These are phyloP conservation scores for Cichladusa arquata DNA, from an alignment of 2,113 vertebrate genomes.

Conservation along the genomic window DNA sequence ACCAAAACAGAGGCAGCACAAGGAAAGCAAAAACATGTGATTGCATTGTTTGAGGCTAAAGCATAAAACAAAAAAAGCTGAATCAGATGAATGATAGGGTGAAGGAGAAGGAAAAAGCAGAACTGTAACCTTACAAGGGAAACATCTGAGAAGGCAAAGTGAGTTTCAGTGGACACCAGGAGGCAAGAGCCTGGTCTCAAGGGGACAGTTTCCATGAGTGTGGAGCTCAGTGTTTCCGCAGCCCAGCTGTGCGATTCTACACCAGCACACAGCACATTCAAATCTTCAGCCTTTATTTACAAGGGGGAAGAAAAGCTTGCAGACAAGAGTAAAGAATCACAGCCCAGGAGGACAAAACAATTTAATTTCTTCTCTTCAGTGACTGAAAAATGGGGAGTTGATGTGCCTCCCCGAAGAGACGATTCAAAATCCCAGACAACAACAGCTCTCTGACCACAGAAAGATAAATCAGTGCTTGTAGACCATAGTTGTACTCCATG, in stretches of 20 bases:
- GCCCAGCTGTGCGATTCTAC: background rate
- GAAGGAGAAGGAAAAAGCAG: background rate
- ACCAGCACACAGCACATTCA: background rate
- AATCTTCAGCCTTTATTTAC: background rate
- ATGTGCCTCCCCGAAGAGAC: background rate
- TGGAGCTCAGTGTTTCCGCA: rapidly evolving
- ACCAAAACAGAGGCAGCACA: background rate
- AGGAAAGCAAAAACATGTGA: background rate
- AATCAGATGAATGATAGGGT: background rate
- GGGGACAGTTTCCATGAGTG: background rate
- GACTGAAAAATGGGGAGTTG: background rate
- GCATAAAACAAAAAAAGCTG: constrained; percentile 1
- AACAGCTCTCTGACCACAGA: background rate
- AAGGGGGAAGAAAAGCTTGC: background rate
- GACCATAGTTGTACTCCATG: background rate
- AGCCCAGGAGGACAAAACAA: background rate
- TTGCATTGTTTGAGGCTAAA: background rate
- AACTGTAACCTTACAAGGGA: constrained; percentile 3
- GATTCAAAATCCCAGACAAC: background rate
- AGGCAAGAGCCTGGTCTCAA: background rate
- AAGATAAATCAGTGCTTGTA: background rate
- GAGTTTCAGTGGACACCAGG: background rate
- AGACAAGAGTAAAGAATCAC: background rate
- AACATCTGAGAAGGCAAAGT: background rate
- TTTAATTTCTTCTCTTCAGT: background rate